These are phyloP conservation scores for Cheiracanthium punctorium DNA, from an alignment of 2,888 invertebrate species.

Conservation along the genomic window DNA sequence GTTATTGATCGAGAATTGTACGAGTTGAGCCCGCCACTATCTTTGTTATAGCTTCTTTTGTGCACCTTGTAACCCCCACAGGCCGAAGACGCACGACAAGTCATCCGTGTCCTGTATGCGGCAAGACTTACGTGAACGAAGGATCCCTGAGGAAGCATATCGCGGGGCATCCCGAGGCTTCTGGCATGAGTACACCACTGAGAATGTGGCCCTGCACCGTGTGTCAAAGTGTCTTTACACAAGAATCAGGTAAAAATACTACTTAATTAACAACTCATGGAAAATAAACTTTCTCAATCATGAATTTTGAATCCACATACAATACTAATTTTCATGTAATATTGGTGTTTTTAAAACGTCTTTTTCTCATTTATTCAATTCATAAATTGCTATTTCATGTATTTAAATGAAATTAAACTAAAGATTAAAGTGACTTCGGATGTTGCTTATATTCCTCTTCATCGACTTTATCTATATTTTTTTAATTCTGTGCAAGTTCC, in stretches of 20 bases:
- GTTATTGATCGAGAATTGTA: constrained; percentile 14
- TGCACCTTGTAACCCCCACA: constrained; percentile 67
- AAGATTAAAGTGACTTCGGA: too few species aligned
- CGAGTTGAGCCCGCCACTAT: constrained; percentile 51
- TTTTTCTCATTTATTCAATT: too few species aligned
- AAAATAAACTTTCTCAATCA: too few species aligned
- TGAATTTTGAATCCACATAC: too few species aligned
- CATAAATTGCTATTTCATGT: too few species aligned
- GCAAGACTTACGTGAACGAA: constrained; percentile 96
- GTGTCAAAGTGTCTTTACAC: constrained; percentile 95
- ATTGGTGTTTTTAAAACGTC: too few species aligned
- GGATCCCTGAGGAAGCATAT: constrained; percentile 93
- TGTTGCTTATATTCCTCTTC: too few species aligned
- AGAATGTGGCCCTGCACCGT: constrained; percentile 98
- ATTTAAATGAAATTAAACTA: too few species aligned
- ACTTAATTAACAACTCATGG: too few species aligned
- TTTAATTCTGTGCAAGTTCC: too few species aligned
- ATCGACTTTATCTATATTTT: too few species aligned
- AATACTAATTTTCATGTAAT: too few species aligned
- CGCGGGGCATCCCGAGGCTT: constrained; percentile 85
- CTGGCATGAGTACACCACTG: constrained; percentile 81
- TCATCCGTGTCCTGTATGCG: constrained; percentile 95
- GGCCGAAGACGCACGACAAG: constrained; percentile 83
- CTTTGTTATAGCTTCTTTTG: constrained; percentile 68
- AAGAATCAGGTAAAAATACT: constrained; percentile 87